Evolutionary conservation across 2,888 invertebrate species (phyloP).

Genomic region (Andrena bicolor): DNA sequence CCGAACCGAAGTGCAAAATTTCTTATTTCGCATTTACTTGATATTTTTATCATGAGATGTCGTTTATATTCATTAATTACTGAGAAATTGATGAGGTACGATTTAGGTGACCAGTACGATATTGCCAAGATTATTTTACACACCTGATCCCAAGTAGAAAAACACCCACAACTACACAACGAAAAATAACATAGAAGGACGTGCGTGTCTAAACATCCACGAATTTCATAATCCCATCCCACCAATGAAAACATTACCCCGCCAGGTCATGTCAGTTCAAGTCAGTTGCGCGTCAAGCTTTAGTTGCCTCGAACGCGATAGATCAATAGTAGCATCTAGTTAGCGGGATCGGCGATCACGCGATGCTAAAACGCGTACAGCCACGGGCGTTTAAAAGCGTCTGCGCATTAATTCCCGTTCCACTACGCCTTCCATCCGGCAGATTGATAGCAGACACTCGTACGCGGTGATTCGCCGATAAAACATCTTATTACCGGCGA

Average conservation of each 20-base stretch:
- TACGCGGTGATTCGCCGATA: constrained; percentile 49
- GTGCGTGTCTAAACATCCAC: background rate
- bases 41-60: too few species aligned
- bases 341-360: background rate
- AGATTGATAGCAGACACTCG: constrained; percentile 38
- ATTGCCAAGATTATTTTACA: too few species aligned
- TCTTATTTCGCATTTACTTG: too few species aligned
- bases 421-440: constrained; percentile 9
- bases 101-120: too few species aligned
- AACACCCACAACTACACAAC: background rate
- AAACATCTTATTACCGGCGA: constrained; percentile 57
- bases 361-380: constrained; percentile 7
- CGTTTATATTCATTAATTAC: too few species aligned
- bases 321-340: constrained; percentile 4
- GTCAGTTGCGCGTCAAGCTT: background rate
- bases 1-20: too few species aligned
- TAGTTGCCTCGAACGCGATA: background rate
- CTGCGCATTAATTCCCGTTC: constrained; percentile 46
- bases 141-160: too few species aligned
- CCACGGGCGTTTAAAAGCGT: constrained; percentile 21
- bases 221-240: background rate
- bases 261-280: background rate
- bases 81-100: too few species aligned
- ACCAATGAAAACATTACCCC: background rate
- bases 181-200: too few species aligned